phyloP scores from a whole-genome alignment of 2,797 vertebrate species.

The Myripristis murdjan region DNA sequence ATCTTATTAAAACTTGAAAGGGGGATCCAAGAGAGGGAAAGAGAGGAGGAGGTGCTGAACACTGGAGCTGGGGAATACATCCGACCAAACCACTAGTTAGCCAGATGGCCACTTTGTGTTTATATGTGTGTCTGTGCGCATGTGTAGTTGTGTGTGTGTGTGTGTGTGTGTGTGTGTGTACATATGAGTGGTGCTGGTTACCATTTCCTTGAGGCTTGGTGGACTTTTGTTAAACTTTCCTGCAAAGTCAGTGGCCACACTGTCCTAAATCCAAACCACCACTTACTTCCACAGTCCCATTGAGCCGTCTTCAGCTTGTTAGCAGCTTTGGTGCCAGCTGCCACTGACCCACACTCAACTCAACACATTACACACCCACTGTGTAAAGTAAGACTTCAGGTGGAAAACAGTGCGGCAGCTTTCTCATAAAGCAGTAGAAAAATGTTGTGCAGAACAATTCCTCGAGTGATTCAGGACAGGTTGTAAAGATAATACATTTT shows the following conservation, averaged over 20 bases:
- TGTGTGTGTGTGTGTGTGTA: slow-evolving; percentile 6
- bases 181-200: slow-evolving; percentile 15
- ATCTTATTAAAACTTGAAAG: slow-evolving; percentile 86
- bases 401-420: neutral
- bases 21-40: slow-evolving; percentile 52
- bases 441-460: no score
- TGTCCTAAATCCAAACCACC: neutral
- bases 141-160: neutral
- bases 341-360: neutral
- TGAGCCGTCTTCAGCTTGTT: neutral
- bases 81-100: slow-evolving; percentile 36
- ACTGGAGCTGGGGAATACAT: slow-evolving; percentile 44
- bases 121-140: neutral
- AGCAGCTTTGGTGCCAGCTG: neutral
- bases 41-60: slow-evolving; percentile 53
- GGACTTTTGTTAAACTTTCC: slow-evolving; percentile 2
- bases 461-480: no score
- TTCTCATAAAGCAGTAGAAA: no score
- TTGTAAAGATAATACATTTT: neutral
- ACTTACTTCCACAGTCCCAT: neutral
- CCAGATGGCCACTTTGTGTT: slow-evolving; percentile 48
- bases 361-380: neutral
- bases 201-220: neutral
- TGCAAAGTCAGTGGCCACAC: neutral
- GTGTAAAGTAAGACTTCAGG: neutral